Evolutionary conservation across 2,888 invertebrate species (phyloP), one percentile per base, ranked within the genome.

Genomic region (Corbicula japonica): DNA sequence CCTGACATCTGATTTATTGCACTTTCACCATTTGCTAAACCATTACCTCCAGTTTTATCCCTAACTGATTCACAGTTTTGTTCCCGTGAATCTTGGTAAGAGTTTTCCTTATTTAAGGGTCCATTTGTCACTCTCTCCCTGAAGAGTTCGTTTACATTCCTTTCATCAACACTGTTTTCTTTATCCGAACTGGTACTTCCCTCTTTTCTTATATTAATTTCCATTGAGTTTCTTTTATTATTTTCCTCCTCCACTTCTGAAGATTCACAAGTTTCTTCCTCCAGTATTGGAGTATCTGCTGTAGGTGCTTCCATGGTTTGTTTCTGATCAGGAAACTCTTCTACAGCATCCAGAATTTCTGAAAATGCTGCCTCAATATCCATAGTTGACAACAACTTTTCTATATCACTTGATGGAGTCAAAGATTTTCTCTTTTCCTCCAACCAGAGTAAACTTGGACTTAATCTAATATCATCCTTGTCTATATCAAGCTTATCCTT

Each of bases 341-440:
- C 87, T n/a, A 87, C 84, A 35, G 83, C 87, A 71, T 83, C 85
- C 23, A 87, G 72, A 48, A 87, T 83, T 61, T 87, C 83, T 3
- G 86, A 84, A 60, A 87, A 87, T 12, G 86, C 86, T 21, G 83
- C 80, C 66, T 87, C 87, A 48, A 87, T 86, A 74, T 86, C 86
- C 71, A 86, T 75, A 10, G 84, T 81, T 26, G 86, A 85, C 50
- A 79, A 76, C 38, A 86, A 68, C 18, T 83, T 76, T 38, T 79
- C 80, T 21, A 77, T 52, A 56, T 82, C 85, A 54, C 76, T 80
- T 1, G 79, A 80, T n/a, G 80, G 69, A 32, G 84, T 77, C 58
- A 76, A 61, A 21, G 85, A 83, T 54, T 85, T 77, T 50, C 78
- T 80, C 62, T 86, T 87, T 34, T 83, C 76, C 54, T 86, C 86